A percentile compares a stretch with the other conserved stretches of the same genome.
Evolutionary conservation across 2,797 vertebrate species (phyloP).

Genomic region (Limosa lapponica): DNA sequence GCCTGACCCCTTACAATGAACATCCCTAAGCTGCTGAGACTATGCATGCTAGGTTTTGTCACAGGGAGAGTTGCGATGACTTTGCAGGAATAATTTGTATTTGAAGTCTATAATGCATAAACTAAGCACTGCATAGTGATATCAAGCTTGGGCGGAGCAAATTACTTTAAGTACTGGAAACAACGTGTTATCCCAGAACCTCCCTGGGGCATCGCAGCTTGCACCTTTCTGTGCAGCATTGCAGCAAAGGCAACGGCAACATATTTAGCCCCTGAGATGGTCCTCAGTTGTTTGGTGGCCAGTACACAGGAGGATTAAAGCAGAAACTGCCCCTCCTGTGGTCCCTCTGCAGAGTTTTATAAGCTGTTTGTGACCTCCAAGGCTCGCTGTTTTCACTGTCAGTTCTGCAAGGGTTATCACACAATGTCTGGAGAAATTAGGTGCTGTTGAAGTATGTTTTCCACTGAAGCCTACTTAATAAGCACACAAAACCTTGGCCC

Average conservation of each 20-base stretch:
- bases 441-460: not conserved
- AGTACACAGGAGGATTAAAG: not conserved
- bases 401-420: not conserved
- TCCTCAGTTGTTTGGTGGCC: not conserved
- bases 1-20: not conserved
- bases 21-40: not conserved
- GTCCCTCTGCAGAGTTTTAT: not conserved
- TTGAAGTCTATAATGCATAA: not conserved
- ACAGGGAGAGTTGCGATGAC: not conserved
- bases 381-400: not conserved
- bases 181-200: not conserved
- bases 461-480: not conserved
- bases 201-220: not conserved
- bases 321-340: not conserved
- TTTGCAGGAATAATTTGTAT: not conserved
- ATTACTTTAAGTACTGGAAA: not conserved
- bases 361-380: not conserved
- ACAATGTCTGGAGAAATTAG: not conserved
- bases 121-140: not conserved
- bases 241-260: fast-evolving
- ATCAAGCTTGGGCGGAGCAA: not conserved
- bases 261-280: not conserved
- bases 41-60: not conserved
- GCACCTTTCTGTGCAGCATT: not conserved
- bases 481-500: not conserved